Percentiles rank a stretch among this genome's conserved stretches.
These are phyloP conservation scores for Phenganax marumi DNA, from an alignment of 92 coral and sea anemone genomes.

Conservation along the genomic window DNA sequence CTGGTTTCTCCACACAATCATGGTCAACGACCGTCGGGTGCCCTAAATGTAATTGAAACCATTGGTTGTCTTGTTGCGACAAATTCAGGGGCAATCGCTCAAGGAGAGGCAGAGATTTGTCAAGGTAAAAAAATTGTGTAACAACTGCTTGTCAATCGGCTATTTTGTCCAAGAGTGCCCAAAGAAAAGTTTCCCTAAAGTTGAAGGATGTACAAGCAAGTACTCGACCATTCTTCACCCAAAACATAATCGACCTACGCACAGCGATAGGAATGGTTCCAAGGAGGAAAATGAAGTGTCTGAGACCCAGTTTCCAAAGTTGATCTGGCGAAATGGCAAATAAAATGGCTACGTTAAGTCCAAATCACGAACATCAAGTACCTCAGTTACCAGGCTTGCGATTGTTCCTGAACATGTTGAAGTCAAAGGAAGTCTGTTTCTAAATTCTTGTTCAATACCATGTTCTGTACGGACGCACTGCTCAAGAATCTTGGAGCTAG, in stretches of 20 bases:
- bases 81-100: constrained; percentile 15
- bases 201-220: constrained; percentile 28
- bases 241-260: not conserved
- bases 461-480: constrained; percentile 53
- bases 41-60: constrained; percentile 8
- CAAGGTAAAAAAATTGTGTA: constrained; percentile 21
- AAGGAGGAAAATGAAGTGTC: not conserved
- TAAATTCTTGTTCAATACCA: constrained; percentile 52
- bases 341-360: constrained; percentile 24
- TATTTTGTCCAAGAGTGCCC: constrained; percentile 8
- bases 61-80: constrained; percentile 31
- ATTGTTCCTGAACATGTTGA: constrained; percentile 47
- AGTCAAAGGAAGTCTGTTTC: constrained; percentile 38
- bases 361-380: not conserved
- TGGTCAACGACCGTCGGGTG: too few species aligned
- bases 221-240: constrained; percentile 42
- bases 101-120: constrained; percentile 15
- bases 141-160: constrained; percentile 30
- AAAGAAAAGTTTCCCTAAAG: constrained; percentile 36
- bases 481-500: too few species aligned
- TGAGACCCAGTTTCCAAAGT: too few species aligned
- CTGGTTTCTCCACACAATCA: not conserved
- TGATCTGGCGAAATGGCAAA: too few species aligned
- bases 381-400: constrained; percentile 47
- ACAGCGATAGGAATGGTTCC: not conserved